Base-by-base conservation (phyloP, 2,113 vertebrate genomes). In the Ophthalmolycus amberensis region DNA sequence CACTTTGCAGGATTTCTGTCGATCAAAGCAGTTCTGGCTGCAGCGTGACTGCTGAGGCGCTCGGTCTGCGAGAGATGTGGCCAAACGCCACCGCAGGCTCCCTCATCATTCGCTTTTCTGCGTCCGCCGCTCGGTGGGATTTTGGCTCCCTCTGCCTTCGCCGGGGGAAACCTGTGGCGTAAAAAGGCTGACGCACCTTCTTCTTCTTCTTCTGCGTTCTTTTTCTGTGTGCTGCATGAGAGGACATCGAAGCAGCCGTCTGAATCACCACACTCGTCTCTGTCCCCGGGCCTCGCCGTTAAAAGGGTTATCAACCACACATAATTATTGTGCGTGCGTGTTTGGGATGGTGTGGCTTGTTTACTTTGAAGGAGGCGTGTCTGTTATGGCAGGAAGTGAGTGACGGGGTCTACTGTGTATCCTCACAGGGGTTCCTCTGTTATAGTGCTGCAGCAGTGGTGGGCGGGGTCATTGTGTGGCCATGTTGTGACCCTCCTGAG, bases 1-100 rank as follows among this genome's bases (percentile, higher is more conserved):
- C 76, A 84, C 80, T 78, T 82, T 50, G 29, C 60, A 6, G 12
- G 63, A 54, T 70, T 88, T 80, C 3, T 82, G 80, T 74, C 46
- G 76, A 85, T 90, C 76, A 79, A 79, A 90, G 89, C 83, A 34
- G 66, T 71, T 85, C 29, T 64, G 52, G 71, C 78, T 75, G 85
- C 83, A 56, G 83, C 14, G 11, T 29, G 79, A 76, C 38, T 52
- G 50, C 77, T 72, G 88, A 83, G 76, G 86, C 37, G 86, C 71
- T 87, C 46, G n/a, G 70, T 66, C 82, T 56, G 29, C 74, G 29
- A 67, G 80, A 75, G 71, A 82, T 29, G 71, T 38, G 74, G 62
- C 75, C 71, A 62, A 66, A n/a, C 68, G 40, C 59, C 76, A 11
- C 52, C 0, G 71, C 67, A 5, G 62, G 14, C 70, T 72, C 22